Conservation (phyloP, 2,888 invertebrate species). For the Athalia cordata region DNA sequence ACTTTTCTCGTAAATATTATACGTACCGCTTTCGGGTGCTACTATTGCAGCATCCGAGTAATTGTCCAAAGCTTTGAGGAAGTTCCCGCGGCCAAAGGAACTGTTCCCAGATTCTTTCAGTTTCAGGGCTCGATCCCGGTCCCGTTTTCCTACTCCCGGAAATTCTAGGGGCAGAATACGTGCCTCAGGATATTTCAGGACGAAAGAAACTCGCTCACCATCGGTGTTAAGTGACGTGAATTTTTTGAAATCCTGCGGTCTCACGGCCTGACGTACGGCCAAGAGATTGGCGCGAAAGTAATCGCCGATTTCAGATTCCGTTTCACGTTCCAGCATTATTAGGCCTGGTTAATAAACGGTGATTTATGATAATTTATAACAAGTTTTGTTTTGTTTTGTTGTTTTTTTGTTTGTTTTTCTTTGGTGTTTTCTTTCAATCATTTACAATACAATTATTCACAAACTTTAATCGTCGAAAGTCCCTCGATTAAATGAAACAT, state of each 20-base stretch:
- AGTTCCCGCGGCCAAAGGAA: slow-evolving; percentile 83
- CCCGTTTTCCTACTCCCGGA: slow-evolving; percentile 75
- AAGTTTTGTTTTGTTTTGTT: too few species aligned
- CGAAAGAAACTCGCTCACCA: slow-evolving; percentile 80
- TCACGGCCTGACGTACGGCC: slow-evolving; percentile 75
- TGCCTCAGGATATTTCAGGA: slow-evolving; percentile 75
- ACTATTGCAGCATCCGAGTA: slow-evolving; percentile 83
- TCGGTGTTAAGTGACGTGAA: slow-evolving; percentile 80
- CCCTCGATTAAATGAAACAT: too few species aligned
- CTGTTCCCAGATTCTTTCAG: slow-evolving; percentile 84
- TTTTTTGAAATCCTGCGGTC: slow-evolving; percentile 78
- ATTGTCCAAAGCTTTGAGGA: slow-evolving; percentile 80
- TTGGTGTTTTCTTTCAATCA: too few species aligned
- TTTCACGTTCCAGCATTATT: slow-evolving; percentile 47
- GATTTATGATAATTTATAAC: neutral
- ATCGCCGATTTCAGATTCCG: slow-evolving; percentile 59
- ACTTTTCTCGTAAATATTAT: slow-evolving; percentile 23
- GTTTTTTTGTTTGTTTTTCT: too few species aligned
- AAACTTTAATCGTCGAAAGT: too few species aligned
- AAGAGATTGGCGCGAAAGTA: slow-evolving; percentile 66
- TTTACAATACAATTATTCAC: too few species aligned
- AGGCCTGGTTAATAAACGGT: neutral
- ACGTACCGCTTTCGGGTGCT: slow-evolving; percentile 82
- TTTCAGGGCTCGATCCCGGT: slow-evolving; percentile 77
- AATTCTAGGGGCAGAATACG: slow-evolving; percentile 75